Evolutionary conservation across 1,140 invertebrate species (phyloP), one percentile per base, ranked within the genome.

Genomic region (Saccostrea cuccullata): DNA sequence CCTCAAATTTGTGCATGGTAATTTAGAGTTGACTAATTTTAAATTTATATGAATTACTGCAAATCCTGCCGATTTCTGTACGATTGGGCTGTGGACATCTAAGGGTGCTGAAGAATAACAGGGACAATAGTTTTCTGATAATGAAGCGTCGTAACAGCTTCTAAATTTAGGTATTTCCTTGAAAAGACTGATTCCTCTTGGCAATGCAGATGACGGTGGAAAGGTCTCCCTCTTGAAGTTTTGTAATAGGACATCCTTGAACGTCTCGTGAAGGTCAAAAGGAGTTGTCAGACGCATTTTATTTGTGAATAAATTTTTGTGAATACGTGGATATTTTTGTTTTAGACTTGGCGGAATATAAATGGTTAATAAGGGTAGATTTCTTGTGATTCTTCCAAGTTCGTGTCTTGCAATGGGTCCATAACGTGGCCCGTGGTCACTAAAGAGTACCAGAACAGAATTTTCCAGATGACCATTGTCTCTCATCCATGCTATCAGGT

Each of bases 121-220:
- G 0, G 86, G 77, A 64, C 86, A 87, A 60, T n/a, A 87, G 47
- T 87, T 56, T 83, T 87, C 86, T 64, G 56, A n/a, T n/a, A 87
- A 40, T 8, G 86, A 60, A 0, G 77, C 86, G 15, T 87, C 86
- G 15, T 56, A 36, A 17, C 86, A 87, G 1, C 77, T 40, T 64
- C 86, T 40, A 47, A 83, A 58, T 84, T 87, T 67, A 1, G 86
- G 86, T 47, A 87, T 87, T 2, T 83, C 36, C 8, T 30, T n/a
- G 23, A 87, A 84, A 60, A 87, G 30, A 82, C 86, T 84, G 13
- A 87, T 84, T 5, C 77, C 77, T 47, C 86, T 64, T n/a, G 58
- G 58, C n/a, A n/a, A 20, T 64, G 58, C 17, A 64, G n/a, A 64
- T 20, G 15, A 20, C 6, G 13, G 58, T n/a, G n/a, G 3, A 20